phyloP scores from a whole-genome alignment of 2,888 invertebrate genomes.

The Pandemis corylana region DNA sequence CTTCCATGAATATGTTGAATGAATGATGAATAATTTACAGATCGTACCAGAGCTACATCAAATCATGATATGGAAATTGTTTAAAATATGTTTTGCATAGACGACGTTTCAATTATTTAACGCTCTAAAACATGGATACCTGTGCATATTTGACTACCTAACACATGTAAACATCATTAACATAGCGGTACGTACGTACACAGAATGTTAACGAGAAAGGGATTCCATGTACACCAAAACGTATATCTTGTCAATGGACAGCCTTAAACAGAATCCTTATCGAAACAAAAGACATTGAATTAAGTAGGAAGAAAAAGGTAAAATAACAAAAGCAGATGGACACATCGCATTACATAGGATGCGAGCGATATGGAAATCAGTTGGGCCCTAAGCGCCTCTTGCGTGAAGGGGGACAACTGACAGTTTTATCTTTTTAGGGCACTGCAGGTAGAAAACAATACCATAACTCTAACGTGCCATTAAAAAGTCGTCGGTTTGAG shows the following conservation, averaged over 20 bases:
- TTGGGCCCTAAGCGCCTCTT: slow-evolving; percentile 10
- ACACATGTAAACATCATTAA: background rate
- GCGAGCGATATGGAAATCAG: slow-evolving; percentile 36
- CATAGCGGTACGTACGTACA: background rate
- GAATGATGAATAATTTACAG: background rate
- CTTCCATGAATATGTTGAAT: no score
- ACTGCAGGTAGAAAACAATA: slow-evolving; percentile 5
- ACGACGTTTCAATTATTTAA: background rate
- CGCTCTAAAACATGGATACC: background rate
- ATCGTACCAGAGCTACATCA: background rate
- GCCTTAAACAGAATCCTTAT: slow-evolving; percentile 6
- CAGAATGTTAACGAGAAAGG: background rate
- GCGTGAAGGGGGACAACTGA: slow-evolving; percentile 12
- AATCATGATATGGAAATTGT: background rate
- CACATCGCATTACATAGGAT: slow-evolving; percentile 25
- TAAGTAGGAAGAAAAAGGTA: slow-evolving; percentile 22
- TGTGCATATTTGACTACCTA: background rate
- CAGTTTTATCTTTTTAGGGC: slow-evolving; percentile 16
- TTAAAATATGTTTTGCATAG: background rate
- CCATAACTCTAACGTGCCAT: background rate
- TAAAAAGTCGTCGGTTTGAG: slow-evolving; percentile 1
- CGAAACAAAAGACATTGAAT: slow-evolving; percentile 19
- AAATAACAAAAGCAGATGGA: slow-evolving; percentile 23
- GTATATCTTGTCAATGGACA: slow-evolving; percentile 1
- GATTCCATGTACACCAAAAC: background rate